Evolutionary conservation across 2,888 invertebrate species (phyloP).

Genomic region (Macrophya alboannulata): DNA sequence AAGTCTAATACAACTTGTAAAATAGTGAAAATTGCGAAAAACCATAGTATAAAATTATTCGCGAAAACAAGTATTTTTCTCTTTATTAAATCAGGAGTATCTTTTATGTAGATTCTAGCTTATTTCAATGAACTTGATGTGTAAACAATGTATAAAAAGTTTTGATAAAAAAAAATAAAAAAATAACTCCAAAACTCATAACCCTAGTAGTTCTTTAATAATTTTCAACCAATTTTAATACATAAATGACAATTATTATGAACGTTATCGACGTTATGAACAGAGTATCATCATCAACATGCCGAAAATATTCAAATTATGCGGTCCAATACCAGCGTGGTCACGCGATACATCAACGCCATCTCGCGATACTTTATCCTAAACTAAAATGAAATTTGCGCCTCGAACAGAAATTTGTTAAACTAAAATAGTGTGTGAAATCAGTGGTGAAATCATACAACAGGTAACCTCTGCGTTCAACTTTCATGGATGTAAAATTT

Average conservation of each 20-base stretch:
- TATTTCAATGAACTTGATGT: background rate
- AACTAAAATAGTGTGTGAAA: background rate
- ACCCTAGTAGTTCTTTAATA: background rate
- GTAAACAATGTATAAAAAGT: background rate
- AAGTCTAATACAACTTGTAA: background rate
- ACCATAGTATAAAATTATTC: background rate
- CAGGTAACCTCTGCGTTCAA: constrained; percentile 1
- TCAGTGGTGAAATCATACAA: background rate
- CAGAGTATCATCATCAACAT: no score
- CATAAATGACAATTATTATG: background rate
- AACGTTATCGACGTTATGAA: background rate
- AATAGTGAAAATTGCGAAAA: background rate
- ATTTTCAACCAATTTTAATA: background rate
- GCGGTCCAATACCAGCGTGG: background rate
- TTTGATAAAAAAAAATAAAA: background rate
- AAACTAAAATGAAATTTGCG: background rate
- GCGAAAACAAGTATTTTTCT: constrained; percentile 5
- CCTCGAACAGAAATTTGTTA: background rate
- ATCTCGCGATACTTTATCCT: background rate
- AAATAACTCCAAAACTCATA: background rate
- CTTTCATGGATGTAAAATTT: background rate
- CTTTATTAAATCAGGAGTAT: background rate
- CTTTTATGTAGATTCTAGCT: constrained; percentile 5
- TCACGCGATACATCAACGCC: background rate
- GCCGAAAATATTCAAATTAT: background rate